Conservation (phyloP, 2,888 invertebrate species). For the Rhagonycha fulva region DNA sequence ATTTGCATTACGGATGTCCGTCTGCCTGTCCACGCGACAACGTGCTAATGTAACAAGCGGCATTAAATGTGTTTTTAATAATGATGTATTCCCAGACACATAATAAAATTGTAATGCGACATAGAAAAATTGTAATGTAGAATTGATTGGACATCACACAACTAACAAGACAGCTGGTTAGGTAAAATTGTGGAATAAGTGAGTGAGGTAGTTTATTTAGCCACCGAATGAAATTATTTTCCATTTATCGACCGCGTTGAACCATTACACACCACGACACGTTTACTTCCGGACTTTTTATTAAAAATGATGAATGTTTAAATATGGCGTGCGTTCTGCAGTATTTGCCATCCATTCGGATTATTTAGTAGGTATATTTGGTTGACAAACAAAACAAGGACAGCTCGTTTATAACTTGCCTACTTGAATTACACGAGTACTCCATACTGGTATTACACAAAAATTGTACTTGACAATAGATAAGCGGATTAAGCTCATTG, state of each 20-base stretch:
- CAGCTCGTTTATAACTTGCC: constrained; percentile 38
- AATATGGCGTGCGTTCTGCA: constrained; percentile 35
- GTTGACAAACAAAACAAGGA: constrained; percentile 38
- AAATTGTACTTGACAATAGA: constrained; percentile 15
- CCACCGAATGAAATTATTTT: constrained; percentile 34
- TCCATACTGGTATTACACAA: constrained; percentile 21
- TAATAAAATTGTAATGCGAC: constrained; percentile 39
- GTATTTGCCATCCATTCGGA: constrained; percentile 43
- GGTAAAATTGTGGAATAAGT: constrained; percentile 1
- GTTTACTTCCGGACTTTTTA: constrained; percentile 45
- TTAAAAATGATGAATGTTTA: constrained; percentile 36
- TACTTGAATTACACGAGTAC: constrained; percentile 40
- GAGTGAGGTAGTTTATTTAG: neutral
- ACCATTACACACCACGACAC: constrained; percentile 46
- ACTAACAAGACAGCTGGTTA: constrained; percentile 44
- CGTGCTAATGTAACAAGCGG: constrained; percentile 12
- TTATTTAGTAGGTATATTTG: constrained; percentile 43
- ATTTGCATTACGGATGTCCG: constrained; percentile 6
- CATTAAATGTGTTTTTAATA: constrained; percentile 51
- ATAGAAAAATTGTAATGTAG: constrained; percentile 46
- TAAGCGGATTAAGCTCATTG: constrained; percentile 46
- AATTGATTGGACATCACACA: constrained; percentile 46
- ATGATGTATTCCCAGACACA: constrained; percentile 45
- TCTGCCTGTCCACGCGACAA: constrained; percentile 7
- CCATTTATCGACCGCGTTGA: constrained; percentile 49